A percentile compares a stretch with the other conserved stretches of the same genome.
Evolutionary conservation across 2,888 invertebrate genomes (phyloP).

Genomic region (Drosophila diplacantha): DNA sequence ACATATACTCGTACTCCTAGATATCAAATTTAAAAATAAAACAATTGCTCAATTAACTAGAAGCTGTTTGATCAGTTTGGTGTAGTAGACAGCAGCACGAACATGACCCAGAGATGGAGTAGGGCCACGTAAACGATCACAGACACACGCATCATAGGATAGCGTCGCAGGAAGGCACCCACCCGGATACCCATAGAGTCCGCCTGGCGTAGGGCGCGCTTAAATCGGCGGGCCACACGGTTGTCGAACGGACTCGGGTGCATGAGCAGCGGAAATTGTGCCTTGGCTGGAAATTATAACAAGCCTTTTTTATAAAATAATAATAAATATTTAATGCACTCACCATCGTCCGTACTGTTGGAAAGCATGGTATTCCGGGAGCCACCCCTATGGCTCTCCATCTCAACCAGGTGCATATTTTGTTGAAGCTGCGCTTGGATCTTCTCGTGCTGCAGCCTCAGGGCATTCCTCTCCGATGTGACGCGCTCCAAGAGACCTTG

Average conservation of each 20-base stretch:
- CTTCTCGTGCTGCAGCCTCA: conserved; percentile 87
- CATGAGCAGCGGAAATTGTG: conserved; percentile 84
- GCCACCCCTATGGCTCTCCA: conserved; percentile 47
- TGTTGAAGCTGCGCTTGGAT: conserved; percentile 80
- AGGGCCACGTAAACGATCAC: conserved; percentile 92
- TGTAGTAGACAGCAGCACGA: conserved; percentile 85
- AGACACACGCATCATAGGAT: conserved; percentile 89
- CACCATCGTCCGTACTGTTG: conserved; percentile 84
- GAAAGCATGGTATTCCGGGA: conserved; percentile 78
- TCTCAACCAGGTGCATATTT: conserved; percentile 76
- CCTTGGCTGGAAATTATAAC: conserved; percentile 78
- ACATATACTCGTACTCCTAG: conserved; percentile 31
- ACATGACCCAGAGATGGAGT: conserved; percentile 89
- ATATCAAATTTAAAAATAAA: conserved; percentile 45
- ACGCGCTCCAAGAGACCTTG: conserved; percentile 90
- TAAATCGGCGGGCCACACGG: conserved; percentile 85
- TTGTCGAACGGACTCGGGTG: conserved; percentile 87
- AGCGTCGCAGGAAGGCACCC: conserved; percentile 87
- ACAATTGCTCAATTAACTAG: conserved; percentile 42
- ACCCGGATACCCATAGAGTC: conserved; percentile 88
- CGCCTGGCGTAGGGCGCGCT: conserved; percentile 86
- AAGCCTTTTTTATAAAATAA: not conserved
- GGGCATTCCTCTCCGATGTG: conserved; percentile 90
- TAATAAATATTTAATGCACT: conserved; percentile 3
- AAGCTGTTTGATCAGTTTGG: conserved; percentile 57